Percentiles rank a stretch among this genome's conserved stretches.
Evolutionary conservation across 2,113 vertebrate genomes (phyloP).

Genomic region (Marmota monax): DNA sequence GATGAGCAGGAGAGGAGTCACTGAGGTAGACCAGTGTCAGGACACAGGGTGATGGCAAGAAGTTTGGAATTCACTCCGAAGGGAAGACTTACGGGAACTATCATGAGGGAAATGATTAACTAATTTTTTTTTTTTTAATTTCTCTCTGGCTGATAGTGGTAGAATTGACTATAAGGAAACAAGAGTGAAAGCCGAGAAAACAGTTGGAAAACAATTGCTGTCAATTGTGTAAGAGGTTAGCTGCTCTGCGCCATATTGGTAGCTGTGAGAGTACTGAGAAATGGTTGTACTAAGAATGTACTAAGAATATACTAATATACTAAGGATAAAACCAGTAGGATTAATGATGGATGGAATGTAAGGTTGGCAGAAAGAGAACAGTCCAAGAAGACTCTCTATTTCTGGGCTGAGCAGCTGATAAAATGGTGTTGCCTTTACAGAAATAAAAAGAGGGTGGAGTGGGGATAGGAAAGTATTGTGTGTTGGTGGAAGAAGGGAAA

Average conservation of each 20-base stretch:
- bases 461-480: background rate
- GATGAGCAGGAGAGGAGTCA: background rate
- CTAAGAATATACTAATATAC: background rate
- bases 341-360: background rate
- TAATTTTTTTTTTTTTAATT: background rate
- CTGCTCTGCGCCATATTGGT: background rate
- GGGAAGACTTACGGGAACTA: background rate
- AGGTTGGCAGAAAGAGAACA: background rate
- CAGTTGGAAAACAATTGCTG: background rate
- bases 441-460: background rate
- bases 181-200: background rate
- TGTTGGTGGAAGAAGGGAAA: background rate
- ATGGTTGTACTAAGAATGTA: background rate
- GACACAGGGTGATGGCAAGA: background rate
- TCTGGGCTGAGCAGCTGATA: background rate
- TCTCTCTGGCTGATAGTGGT: background rate
- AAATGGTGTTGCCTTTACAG: background rate
- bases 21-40: background rate
- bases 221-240: background rate
- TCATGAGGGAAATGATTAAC: background rate
- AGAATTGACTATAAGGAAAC: background rate
- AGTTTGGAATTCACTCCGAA: background rate
- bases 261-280: background rate
- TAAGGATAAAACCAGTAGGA: conserved; percentile 6
- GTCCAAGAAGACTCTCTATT: background rate